phyloP scores from a whole-genome alignment of 2,888 invertebrate species.

The Suillia variegata region DNA sequence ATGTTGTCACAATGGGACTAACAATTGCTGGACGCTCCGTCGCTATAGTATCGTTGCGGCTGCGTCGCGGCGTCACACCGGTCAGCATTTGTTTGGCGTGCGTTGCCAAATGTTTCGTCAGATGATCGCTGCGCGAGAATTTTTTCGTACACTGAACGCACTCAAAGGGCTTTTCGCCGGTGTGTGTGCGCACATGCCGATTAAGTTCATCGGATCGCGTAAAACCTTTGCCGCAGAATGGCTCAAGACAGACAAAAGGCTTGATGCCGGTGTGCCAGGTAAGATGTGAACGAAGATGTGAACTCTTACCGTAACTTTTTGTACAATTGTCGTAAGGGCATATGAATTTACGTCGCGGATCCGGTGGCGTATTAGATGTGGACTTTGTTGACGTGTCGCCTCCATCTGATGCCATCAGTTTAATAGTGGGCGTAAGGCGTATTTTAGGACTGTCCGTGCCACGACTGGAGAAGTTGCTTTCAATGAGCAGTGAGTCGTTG shows the following conservation, averaged over 20 bases:
- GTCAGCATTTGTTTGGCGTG: conserved; percentile 46
- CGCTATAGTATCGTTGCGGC: too few relatives aligned
- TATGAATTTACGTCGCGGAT: conserved; percentile 50
- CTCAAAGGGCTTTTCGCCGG: conserved; percentile 55
- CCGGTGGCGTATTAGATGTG: conserved; percentile 39
- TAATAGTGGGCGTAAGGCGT: conserved; percentile 49
- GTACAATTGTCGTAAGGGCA: conserved; percentile 54
- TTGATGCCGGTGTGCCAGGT: conserved; percentile 59
- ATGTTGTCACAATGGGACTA: not conserved
- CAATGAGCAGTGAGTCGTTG: not conserved
- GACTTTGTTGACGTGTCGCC: too few relatives aligned
- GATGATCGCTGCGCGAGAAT: conserved; percentile 56
- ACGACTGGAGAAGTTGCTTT: not conserved
- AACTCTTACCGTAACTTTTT: conserved; percentile 58
- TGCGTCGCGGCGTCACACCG: conserved; percentile 20
- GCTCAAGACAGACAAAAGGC: conserved; percentile 51
- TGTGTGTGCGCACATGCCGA: conserved; percentile 54
- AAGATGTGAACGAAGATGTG: conserved; percentile 56
- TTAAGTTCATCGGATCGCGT: conserved; percentile 57
- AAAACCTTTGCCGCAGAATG: conserved; percentile 54
- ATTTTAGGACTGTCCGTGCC: conserved; percentile 39
- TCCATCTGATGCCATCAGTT: conserved; percentile 47
- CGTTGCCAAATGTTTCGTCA: conserved; percentile 55
- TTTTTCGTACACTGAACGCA: conserved; percentile 54
- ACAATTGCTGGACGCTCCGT: not conserved